Evolutionary conservation across 1,140 invertebrate species (phyloP), one percentile per base, ranked within the genome.

Genomic region (Caenorhabditis brenneri): DNA sequence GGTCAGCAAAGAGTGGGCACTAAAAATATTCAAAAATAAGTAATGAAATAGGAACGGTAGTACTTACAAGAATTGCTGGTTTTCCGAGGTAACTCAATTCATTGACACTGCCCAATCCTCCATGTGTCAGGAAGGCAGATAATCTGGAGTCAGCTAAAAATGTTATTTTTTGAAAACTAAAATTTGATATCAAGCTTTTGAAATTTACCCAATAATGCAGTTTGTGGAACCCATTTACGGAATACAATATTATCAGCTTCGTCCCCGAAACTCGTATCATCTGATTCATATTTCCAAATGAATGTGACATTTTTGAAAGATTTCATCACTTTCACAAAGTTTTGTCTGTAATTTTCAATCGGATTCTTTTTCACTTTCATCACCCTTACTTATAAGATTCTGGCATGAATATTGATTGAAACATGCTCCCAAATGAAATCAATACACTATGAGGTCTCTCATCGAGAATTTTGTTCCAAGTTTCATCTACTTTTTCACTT

Each of bases 1-100:
- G 88, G 22, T 88, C 88, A n/a, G 80, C 87, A 60, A 87, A 88
- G 15, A 88, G 80, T 19, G 88, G 88, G 51, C 89, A 84, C 22
- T 82, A 22, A 55, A 80, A 29, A 58, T 7, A 58, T n/a, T n/a
- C n/a, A 7, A 29, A 29, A 6, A 27, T 58, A 27, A 10, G 10
- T 31, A 9, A 2, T 29, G 7, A 15, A 29, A 9, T 29, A 0
- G 7, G 22, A 7, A 12, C 10, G 3, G 10, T 29, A 31, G n/a
- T n/a, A n/a, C 42, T 81, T 58, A 82, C 81, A 15, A 83, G 83
- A 19, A 88, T 60, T 46, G 88, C 84, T 22, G 88, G 88, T 24
- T 87, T 85, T 27, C 87, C 87, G 33, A 87, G 55, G 49, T 87
- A 84, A 51, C 88, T 49, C 22, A 87, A 55, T 69, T 88, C 88